phyloP scores from a whole-genome alignment of 92 coral and sea anemone genomes.

The Meandrina meandrites region DNA sequence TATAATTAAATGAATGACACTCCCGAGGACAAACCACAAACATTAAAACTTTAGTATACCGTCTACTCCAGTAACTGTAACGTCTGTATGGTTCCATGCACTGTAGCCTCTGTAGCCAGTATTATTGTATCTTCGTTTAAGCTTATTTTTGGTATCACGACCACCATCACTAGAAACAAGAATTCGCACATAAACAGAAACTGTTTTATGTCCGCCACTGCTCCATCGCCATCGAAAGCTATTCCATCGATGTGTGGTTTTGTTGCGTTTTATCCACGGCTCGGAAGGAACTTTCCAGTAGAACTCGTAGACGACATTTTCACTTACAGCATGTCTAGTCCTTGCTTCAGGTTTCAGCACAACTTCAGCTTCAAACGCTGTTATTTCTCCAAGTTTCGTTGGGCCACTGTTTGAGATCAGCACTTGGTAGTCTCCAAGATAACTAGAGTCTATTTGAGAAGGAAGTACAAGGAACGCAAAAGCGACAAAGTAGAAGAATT shows the following conservation, averaged over 20 bases:
- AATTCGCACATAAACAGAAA: conserved; percentile 28
- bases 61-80: neutral
- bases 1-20: neutral
- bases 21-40: neutral
- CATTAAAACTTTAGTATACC: neutral
- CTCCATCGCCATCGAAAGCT: conserved; percentile 29
- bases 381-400: conserved; percentile 54
- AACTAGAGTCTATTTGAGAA: neutral
- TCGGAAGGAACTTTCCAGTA: conserved; percentile 18
- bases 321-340: neutral
- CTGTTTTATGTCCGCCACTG: neutral
- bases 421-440: conserved; percentile 35
- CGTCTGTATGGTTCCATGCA: neutral
- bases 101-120: neutral
- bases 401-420: conserved; percentile 42
- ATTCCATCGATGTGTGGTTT: neutral
- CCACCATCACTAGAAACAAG: neutral
- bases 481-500: neutral
- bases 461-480: neutral
- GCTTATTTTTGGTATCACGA: neutral
- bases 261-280: conserved; percentile 16
- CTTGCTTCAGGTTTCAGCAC: conserved; percentile 8
- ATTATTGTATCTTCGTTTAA: neutral
- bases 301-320: conserved; percentile 7
- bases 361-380: conserved; percentile 46